Conservation (phyloP, 2,797 vertebrate genomes). For the Gymnothorax reevesii region DNA sequence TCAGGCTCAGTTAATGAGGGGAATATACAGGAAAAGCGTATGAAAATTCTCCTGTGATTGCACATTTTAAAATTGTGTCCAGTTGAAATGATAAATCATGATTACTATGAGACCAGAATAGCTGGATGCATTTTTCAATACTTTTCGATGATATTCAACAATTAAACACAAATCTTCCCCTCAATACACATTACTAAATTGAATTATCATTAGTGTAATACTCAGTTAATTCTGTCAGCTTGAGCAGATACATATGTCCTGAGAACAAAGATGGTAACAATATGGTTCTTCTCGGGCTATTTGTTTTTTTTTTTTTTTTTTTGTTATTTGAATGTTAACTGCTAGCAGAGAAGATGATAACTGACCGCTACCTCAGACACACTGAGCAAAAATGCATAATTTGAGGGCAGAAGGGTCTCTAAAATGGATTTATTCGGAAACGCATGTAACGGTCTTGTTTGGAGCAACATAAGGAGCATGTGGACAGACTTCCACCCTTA, state of each 20-base stretch:
- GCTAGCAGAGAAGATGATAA: background rate
- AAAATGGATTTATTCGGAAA: background rate
- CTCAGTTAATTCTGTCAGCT: background rate
- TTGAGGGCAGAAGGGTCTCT: background rate
- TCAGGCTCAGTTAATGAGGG: background rate
- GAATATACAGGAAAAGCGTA: background rate
- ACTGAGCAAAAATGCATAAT: conserved; percentile 16
- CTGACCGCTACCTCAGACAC: background rate
- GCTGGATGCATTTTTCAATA: background rate
- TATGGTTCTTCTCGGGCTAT: too few species aligned
- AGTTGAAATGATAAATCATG: background rate
- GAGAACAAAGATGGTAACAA: too few species aligned
- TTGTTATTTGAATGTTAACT: background rate
- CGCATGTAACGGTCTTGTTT: background rate
- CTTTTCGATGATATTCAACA: background rate
- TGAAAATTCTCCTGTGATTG: background rate
- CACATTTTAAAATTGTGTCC: too few species aligned
- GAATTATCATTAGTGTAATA: background rate
- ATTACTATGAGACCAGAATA: background rate
- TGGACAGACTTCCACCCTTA: background rate
- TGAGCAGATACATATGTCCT: background rate
- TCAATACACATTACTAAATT: too few species aligned
- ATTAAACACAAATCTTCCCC: background rate
- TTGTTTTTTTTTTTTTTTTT: too few species aligned
- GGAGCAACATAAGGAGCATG: background rate